Evolutionary conservation across 1,140 invertebrate species (phyloP).

Genomic region (Pollicipes pollicipes): DNA sequence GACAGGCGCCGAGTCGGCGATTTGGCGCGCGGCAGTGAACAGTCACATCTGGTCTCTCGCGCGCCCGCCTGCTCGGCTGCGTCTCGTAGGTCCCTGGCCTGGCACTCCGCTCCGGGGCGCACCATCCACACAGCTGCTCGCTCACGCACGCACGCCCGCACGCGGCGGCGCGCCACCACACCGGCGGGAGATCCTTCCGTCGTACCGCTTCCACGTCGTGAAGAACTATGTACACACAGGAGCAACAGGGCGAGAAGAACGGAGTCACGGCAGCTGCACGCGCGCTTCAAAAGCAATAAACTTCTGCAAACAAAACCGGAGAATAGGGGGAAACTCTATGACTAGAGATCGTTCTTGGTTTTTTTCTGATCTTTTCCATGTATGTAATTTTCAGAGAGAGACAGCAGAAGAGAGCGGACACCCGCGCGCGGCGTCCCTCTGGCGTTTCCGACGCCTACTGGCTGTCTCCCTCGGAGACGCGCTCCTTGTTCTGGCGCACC

Average conservation of each 20-base stretch:
- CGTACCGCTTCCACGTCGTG: too few species aligned
- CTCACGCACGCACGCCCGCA: too few species aligned
- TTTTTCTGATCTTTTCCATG: background rate
- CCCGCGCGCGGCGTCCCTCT: background rate
- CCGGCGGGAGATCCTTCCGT: background rate
- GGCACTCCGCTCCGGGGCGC: background rate
- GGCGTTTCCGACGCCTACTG: background rate
- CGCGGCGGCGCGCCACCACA: too few species aligned
- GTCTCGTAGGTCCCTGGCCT: background rate
- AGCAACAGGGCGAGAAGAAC: background rate
- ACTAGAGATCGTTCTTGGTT: background rate
- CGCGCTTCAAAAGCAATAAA: background rate
- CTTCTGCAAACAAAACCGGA: background rate
- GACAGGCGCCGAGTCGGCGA: background rate
- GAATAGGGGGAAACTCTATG: background rate
- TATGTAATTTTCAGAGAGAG: background rate
- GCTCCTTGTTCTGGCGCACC: background rate
- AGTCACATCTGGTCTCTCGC: background rate
- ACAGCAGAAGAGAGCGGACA: background rate
- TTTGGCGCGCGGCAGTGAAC: background rate
- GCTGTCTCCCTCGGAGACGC: background rate
- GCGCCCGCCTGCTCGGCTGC: background rate
- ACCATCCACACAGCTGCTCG: background rate
- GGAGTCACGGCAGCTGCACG: too few species aligned
- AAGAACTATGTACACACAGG: background rate